Base-by-base conservation (phyloP, 2,113 vertebrate species). In the Taxidea taxus region DNA sequence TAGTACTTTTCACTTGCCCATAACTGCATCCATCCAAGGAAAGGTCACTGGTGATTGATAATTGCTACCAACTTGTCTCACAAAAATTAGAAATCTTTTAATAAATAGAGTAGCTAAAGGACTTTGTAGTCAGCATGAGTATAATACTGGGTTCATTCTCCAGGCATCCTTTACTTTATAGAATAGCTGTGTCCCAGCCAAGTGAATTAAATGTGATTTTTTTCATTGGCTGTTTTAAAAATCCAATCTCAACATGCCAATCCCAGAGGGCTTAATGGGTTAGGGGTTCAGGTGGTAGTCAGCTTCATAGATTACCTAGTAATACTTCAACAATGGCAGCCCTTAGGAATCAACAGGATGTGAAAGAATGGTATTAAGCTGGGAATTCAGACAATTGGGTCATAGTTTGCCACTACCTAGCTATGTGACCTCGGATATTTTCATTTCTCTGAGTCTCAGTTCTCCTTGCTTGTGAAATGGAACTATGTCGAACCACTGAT, bases 11-110 rank as follows among this genome's bases (percentile, higher is more conserved):
- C 37, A 18, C 8, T 89, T 83, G 47, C 7, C 84, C 72, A 70
- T 88, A 51, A 37, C 25, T 47, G 37, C 89, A 47, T 80, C 25
- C 9, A 27, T 74, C n/a, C n/a, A 31, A 56, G 49, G 44, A 96
- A 96, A 97, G 49, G 49, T 93, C 93, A 91, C 16, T 84, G 62
- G 20, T 89, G 82, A 93, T 82, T 93, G 88, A 91, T 92, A 97
- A 96, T 60, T 92, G 39, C 81, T 92, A 88, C 29, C 82, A 94
- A 90, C 11, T 56, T 86, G 25, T 94, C 31, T 90, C 37, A 62
- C 2, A 95, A 60, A 92, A 97, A 96, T 97, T 68, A 92, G 60
- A 82, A 81, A 83, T n/a, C 4, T 94, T 91, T 96, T 82, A 83
- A 64, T 90, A 62, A 94, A 88, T 39, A 44, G 58, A 83, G 49